Evolutionary conservation across 1,140 invertebrate genomes (phyloP).

Genomic region (Eueides isabella): DNA sequence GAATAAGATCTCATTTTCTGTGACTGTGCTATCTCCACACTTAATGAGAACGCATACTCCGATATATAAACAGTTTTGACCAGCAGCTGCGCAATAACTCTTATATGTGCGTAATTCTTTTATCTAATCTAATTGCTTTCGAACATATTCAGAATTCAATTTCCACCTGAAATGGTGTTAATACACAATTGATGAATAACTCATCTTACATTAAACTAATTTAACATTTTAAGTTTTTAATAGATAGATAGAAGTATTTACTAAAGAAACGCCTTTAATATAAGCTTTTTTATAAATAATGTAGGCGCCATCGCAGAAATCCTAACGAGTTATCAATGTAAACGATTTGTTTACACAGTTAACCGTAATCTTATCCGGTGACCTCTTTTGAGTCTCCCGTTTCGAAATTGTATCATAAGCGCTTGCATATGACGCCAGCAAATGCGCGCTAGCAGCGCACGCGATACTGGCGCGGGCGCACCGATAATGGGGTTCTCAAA

Average conservation of each 20-base stretch:
- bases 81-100: constrained; percentile 60
- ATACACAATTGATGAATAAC: background rate
- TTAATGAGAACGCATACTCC: constrained; percentile 47
- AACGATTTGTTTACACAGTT: constrained; percentile 80
- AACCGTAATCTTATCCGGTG: constrained; percentile 80
- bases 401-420: constrained; percentile 74
- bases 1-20: constrained; percentile 31
- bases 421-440: constrained; percentile 41
- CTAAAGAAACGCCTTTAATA: background rate
- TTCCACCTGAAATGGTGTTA: background rate
- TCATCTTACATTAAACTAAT: too few relatives aligned
- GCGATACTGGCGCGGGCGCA: constrained; percentile 17
- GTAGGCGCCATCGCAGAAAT: constrained; percentile 73
- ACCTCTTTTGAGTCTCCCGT: constrained; percentile 80
- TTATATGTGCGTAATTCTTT: constrained; percentile 53
- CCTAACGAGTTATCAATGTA: constrained; percentile 76
- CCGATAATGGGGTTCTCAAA: constrained; percentile 46
- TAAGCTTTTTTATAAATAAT: constrained; percentile 26
- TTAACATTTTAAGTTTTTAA: background rate
- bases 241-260: background rate
- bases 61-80: constrained; percentile 54
- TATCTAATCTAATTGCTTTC: constrained; percentile 46
- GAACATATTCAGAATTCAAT: constrained; percentile 21
- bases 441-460: constrained; percentile 23
- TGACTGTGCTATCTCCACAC: background rate